Evolutionary conservation across 2,113 vertebrate genomes (phyloP).

Genomic region (Agelaius phoeniceus): DNA sequence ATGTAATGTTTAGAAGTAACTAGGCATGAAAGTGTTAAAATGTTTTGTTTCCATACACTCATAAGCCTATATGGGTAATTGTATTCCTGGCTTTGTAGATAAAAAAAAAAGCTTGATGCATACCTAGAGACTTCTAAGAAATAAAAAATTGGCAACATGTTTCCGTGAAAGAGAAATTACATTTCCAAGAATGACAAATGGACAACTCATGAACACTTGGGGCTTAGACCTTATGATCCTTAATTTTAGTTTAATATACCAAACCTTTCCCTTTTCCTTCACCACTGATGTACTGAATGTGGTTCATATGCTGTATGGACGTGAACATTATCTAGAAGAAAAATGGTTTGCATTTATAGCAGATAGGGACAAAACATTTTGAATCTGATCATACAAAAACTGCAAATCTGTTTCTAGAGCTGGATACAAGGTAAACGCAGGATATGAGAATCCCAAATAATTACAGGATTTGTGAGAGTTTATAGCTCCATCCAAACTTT

Average conservation of each 20-base stretch:
- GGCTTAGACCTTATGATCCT: not conserved
- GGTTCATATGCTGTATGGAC: not conserved
- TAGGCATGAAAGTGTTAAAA: not conserved
- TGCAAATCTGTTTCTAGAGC: not conserved
- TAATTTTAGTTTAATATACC: not conserved
- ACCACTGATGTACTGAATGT: not conserved
- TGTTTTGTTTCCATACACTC: not conserved
- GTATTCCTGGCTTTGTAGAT: not conserved
- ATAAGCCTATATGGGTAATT: not conserved
- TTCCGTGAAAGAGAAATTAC: not conserved
- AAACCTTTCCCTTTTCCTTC: not conserved
- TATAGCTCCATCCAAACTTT: not conserved
- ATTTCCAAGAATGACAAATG: not conserved
- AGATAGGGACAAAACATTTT: not conserved
- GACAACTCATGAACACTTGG: not conserved
- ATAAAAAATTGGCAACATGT: not conserved
- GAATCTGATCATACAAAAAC: not conserved
- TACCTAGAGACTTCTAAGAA: not conserved
- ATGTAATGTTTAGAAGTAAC: not conserved
- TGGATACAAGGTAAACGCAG: not conserved
- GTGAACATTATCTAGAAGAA: not conserved
- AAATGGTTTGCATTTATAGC: not conserved
- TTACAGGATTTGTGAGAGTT: not conserved
- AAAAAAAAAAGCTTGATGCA: not conserved
- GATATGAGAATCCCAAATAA: not conserved